Base-by-base conservation (phyloP, 2,797 vertebrate genomes). In the Argya squamiceps region DNA sequence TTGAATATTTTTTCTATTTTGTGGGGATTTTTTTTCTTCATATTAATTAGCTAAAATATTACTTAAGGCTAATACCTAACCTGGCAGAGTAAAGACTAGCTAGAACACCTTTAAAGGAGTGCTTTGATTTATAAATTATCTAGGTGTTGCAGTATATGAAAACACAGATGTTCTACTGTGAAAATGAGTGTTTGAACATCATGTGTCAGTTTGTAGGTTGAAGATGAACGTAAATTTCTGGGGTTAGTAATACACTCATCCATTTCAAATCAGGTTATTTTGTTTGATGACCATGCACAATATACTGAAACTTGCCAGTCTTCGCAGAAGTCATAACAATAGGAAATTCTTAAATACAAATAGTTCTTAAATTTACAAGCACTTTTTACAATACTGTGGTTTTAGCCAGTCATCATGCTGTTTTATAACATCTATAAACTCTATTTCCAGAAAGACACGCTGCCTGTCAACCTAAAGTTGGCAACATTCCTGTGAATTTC, bases 401-500 rank as follows among this genome's bases (percentile, higher is more conserved):
- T 90, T 84, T 65, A 58, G 29, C 44, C 64, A 64, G 50, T 70
- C 58, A 55, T 29, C 53, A 0, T 50, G 30, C 52, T 92, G 46
- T 41, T 76, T 69, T 84, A 24, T 44, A 62, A 46, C 21, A 59
- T 32, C 70, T 79, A 3, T 62, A 49, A 84, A 68, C 26, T 78
- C 12, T 49, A 2, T 87, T 67, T 87, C 34, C 56, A 50, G 87
- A 56, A 91, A 67, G 90, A 70, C 34, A 2, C 2, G 3, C 74
- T 96, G 85, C 63, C 23, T 78, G 49, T 77, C 62, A 71, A 9
- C 65, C 21, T 77, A 12, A 20, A 64, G 52, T 27, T 84, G 88
- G 81, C 92, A 84, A 29, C 23, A 6, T 43, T 88, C 80, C 79
- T 78, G 2, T 85, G 34, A 76, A 84, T 88, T 91, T 63, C 77